Evolutionary conservation across 1,140 invertebrate species (phyloP), one percentile per base, ranked within the genome.

Genomic region (Plectus sambesii): DNA sequence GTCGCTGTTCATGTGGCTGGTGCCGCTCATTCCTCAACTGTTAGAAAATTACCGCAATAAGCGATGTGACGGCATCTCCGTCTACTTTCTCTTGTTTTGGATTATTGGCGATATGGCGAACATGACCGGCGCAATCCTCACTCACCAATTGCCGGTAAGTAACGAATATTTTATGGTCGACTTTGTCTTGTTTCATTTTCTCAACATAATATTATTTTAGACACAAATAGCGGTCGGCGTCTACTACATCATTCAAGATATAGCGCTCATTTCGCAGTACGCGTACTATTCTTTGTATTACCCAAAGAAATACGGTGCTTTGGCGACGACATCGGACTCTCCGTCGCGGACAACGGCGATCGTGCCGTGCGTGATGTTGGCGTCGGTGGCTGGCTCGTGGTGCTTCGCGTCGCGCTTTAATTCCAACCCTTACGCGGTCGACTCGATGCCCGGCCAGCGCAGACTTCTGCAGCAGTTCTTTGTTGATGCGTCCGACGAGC

Each of bases 191-290:
- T n/a, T n/a, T n/a, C n/a, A n/a, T n/a, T n/a, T n/a, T n/a, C n/a
- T n/a, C n/a, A n/a, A n/a, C n/a, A n/a, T n/a, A n/a, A n/a, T n/a
- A n/a, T n/a, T n/a, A n/a, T n/a, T n/a, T n/a, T n/a, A n/a, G n/a
- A n/a, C n/a, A 12, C 64, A 67, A 42, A 61, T 64, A 40, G 62
- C 65, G 26, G 69, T 69, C 27, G 66, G 58, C 2, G 66, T 67
- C 20, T 67, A 67, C 45, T 67, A 69, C 46, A 67, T 67, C 29
- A 15, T 64, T n/a, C 64, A 67, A 50, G 64, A 67, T 48, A 53
- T 69, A 22, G 52, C 60, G 24, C 37, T 67, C 0, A 44, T 69
- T 27, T 41, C 47, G 2, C 64, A 67, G 42, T 67, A 50, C 39
- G 41, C 55, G 17, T 67, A 67, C 40, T 67, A 67, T 9, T 2